These are phyloP conservation scores for Coreoperca whiteheadi DNA, from an alignment of 2,113 vertebrate species.

Conservation along the genomic window DNA sequence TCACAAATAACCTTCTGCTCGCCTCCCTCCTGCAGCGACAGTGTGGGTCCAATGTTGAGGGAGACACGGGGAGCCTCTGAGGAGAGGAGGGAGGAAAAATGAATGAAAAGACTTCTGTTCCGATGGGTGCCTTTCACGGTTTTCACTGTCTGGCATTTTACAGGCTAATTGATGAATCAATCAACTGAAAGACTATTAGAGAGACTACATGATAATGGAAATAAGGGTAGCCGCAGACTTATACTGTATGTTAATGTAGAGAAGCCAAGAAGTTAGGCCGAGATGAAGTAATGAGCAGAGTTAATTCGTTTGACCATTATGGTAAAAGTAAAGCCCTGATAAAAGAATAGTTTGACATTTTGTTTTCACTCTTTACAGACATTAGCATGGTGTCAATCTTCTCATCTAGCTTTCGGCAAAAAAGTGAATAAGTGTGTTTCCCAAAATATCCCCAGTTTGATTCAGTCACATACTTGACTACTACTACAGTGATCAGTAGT, in stretches of 20 bases:
- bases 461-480: background rate
- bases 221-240: background rate
- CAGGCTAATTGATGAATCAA: background rate
- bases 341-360: too few species aligned
- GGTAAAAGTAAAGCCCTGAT: too few species aligned
- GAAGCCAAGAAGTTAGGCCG: too few species aligned
- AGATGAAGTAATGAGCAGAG: background rate
- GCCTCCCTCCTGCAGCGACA: constrained; percentile 70
- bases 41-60: constrained; percentile 59
- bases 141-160: background rate
- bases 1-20: constrained; percentile 81
- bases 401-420: background rate
- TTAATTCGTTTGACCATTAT: too few species aligned
- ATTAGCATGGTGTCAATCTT: background rate
- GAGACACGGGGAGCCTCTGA: constrained; percentile 82
- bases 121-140: background rate
- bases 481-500: too few species aligned
- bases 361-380: too few species aligned
- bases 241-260: background rate
- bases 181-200: background rate
- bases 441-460: background rate
- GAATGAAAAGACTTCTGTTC: background rate
- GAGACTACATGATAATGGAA: background rate
- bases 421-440: background rate
- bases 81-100: background rate